phyloP scores from a whole-genome alignment of 2,113 vertebrate genomes.

The Tichodroma muraria region DNA sequence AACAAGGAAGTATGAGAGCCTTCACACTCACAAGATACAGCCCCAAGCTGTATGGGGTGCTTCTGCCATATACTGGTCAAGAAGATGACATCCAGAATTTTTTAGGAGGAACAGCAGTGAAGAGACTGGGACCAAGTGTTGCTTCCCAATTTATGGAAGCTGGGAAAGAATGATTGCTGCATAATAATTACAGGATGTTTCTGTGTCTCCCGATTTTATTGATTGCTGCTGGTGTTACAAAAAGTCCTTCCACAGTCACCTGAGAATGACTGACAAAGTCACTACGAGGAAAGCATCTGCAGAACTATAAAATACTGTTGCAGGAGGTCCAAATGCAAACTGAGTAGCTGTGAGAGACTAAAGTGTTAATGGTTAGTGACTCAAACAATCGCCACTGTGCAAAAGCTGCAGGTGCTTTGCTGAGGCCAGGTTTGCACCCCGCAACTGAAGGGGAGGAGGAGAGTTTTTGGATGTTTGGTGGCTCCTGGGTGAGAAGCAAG shows the following conservation, averaged over 20 bases:
- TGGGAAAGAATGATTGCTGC: background rate
- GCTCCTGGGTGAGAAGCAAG: background rate
- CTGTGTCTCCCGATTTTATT: background rate
- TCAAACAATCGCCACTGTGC: accelerated
- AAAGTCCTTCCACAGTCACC: background rate
- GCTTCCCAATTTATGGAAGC: background rate
- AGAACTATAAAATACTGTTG: background rate
- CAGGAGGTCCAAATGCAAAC: background rate
- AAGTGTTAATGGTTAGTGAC: background rate
- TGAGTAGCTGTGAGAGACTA: background rate
- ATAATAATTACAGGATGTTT: background rate
- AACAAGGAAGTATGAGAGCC: background rate
- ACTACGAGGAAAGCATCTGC: background rate
- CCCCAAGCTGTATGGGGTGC: background rate
- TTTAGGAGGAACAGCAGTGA: background rate
- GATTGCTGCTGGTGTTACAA: background rate
- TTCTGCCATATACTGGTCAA: background rate
- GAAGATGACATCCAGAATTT: background rate
- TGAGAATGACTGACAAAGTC: background rate
- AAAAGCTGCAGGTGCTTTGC: background rate
- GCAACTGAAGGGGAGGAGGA: background rate
- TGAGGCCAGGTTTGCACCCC: background rate
- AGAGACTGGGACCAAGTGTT: background rate
- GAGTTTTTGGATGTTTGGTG: background rate
- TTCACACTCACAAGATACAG: background rate